phyloP scores from a whole-genome alignment of 1,140 invertebrate genomes.

The Polyergus mexicanus region DNA sequence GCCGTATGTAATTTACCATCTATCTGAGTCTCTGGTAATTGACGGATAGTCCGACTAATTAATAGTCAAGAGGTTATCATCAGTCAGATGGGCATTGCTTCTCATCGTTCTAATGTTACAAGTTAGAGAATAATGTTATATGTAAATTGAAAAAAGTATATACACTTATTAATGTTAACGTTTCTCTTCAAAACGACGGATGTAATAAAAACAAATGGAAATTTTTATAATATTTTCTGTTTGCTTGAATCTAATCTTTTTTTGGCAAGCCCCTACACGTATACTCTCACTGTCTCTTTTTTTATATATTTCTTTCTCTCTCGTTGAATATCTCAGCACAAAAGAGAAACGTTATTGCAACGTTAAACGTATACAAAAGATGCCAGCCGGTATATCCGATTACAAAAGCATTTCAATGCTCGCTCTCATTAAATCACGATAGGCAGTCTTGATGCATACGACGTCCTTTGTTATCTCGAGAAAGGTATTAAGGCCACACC shows the following conservation, averaged over 20 bases:
- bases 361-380: slow-evolving; percentile 57
- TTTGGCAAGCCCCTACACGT: too few relatives aligned
- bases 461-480: slow-evolving; percentile 17
- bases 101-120: not conserved
- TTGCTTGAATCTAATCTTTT: not conserved
- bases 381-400: slow-evolving; percentile 34
- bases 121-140: too few relatives aligned
- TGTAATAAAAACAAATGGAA: not conserved
- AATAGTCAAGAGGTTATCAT: slow-evolving; percentile 68
- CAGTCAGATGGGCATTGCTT: slow-evolving; percentile 28
- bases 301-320: not conserved
- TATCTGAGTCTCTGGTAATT: slow-evolving; percentile 68
- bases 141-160: not conserved
- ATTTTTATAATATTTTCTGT: not conserved
- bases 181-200: not conserved
- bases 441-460: slow-evolving; percentile 21
- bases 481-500: slow-evolving; percentile 32
- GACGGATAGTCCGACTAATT: slow-evolving; percentile 73
- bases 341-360: slow-evolving; percentile 35
- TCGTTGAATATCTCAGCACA: not conserved
- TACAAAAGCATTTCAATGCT: slow-evolving; percentile 61
- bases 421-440: slow-evolving; percentile 57
- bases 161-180: not conserved
- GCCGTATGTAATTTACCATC: slow-evolving; percentile 67
- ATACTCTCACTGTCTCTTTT: not conserved